Base-by-base conservation (phyloP, 2,888 invertebrate species). In the Stegophylla sp. region DNA sequence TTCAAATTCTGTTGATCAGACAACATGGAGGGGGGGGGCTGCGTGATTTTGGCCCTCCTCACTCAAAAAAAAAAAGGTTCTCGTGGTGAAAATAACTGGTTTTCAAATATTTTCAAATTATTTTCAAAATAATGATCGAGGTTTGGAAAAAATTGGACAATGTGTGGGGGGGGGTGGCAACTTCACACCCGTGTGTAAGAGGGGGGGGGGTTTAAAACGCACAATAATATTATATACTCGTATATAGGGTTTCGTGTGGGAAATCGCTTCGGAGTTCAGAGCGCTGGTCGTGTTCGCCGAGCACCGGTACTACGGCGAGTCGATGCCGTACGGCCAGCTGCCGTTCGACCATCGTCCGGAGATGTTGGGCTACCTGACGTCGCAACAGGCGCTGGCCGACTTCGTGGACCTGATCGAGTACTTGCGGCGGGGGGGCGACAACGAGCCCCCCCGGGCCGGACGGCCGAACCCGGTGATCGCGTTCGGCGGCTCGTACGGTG, bases 311-410 rank as follows among this genome's bases (percentile, higher is more conserved):
- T 98, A 98, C 86, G 98, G 98, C 7, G 87, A 90, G 82, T 94
- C 96, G 0, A 86, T 94, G 87, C 98, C 98, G 0, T 97, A 92
- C 86, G 95, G 94, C 4, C 91, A 93, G 84, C 88, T 90, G 59
- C 93, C 95, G 15, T 71, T 53, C 9, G 34, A 41, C 15, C 41
- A 41, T 12, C 41, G 17, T 23, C 17, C 23, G 0, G 17, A 2
- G 17, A 9, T 15, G 3, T 88, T 92, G 64, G 95, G 94, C 0
- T 98, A 94, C 86, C 88, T 98, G 84, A 92, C 94, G 12, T 92
- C 95, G 0, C 91, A 93, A 74, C 98, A 98, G 88, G 97, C 98
- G 0, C 88, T 99, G 82, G 97, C 95, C 0, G 98, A 99, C 88
- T 99, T 92, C 87, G 95, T 94, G 0, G 90, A 91, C 76, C 88